These are phyloP conservation scores for Drosophila paramelanica DNA, from an alignment of 2,888 invertebrate genomes.

Conservation along the genomic window DNA sequence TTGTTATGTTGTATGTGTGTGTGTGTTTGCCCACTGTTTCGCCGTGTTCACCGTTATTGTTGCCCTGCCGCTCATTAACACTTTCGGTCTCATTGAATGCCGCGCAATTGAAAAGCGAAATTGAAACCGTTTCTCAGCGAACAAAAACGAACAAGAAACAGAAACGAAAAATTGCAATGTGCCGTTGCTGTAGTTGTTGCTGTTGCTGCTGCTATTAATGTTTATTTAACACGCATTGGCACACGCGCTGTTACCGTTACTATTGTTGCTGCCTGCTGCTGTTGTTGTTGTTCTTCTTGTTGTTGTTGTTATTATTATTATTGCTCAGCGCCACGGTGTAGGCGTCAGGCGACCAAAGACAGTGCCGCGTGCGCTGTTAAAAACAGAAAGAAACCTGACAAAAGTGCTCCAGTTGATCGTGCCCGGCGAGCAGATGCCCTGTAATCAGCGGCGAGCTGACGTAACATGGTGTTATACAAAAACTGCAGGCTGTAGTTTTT, in stretches of 20 bases:
- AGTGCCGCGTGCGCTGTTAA: constrained; percentile 27
- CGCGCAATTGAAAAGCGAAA: constrained; percentile 69
- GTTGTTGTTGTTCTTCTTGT: neutral
- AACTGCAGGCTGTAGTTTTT: too few species aligned
- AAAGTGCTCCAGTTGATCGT: too few species aligned
- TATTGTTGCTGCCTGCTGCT: constrained; percentile 23
- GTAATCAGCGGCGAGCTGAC: too few species aligned
- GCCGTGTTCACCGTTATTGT: constrained; percentile 28
- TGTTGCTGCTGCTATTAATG: constrained; percentile 63
- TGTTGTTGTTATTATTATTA: constrained; percentile 24
- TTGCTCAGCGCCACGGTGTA: constrained; percentile 26
- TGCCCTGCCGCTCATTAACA: constrained; percentile 58
- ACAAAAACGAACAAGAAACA: constrained; percentile 24
- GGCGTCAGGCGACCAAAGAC: constrained; percentile 34
- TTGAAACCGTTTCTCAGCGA: constrained; percentile 61
- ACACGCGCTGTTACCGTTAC: constrained; percentile 57
- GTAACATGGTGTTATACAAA: too few species aligned
- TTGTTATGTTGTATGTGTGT: constrained; percentile 28
- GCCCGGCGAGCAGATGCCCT: too few species aligned
- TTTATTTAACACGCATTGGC: constrained; percentile 79
- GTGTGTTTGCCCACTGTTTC: constrained; percentile 26
- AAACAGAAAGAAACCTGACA: neutral
- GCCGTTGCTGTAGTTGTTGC: constrained; percentile 33
- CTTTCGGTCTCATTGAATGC: constrained; percentile 71
- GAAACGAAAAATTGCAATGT: constrained; percentile 53